Evolutionary conservation across 2,797 vertebrate genomes (phyloP).

Genomic region (Malacoraja senta): DNA sequence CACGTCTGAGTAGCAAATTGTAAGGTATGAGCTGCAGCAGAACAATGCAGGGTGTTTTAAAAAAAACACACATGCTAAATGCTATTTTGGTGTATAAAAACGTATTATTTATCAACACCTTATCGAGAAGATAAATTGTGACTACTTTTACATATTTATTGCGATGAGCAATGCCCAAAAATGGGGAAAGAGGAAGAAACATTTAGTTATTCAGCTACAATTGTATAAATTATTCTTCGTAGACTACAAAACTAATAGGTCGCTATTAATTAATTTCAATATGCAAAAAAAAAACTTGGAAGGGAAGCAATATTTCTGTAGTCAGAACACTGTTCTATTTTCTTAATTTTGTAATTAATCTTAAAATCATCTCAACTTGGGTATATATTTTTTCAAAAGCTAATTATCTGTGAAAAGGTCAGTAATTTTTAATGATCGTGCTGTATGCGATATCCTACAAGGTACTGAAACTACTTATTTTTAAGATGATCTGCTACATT

Average conservation of each 20-base stretch:
- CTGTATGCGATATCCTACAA: neutral
- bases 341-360: slow-evolving; percentile 57
- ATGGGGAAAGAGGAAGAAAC: slow-evolving; percentile 46
- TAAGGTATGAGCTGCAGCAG: neutral
- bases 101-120: slow-evolving; percentile 60
- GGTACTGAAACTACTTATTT: neutral
- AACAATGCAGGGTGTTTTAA: slow-evolving; percentile 9
- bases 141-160: slow-evolving; percentile 58
- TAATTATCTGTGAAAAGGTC: slow-evolving; percentile 31
- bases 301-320: slow-evolving; percentile 58
- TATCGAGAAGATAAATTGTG: slow-evolving; percentile 47
- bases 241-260: slow-evolving; percentile 50
- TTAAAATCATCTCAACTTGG: slow-evolving; percentile 56
- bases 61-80: slow-evolving; percentile 47
- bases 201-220: slow-evolving; percentile 52
- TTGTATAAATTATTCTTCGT: slow-evolving; percentile 55
- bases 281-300: slow-evolving; percentile 57
- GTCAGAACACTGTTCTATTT: slow-evolving; percentile 71
- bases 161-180: slow-evolving; percentile 54
- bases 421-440: neutral
- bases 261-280: slow-evolving; percentile 60
- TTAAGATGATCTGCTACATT: neutral
- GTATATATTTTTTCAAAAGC: slow-evolving; percentile 59
- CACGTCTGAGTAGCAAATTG: neutral
- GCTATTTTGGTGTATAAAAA: slow-evolving; percentile 52